These are phyloP conservation scores for Takifugu bimaculatus DNA, from an alignment of 2,113 vertebrate genomes.

Conservation along the genomic window DNA sequence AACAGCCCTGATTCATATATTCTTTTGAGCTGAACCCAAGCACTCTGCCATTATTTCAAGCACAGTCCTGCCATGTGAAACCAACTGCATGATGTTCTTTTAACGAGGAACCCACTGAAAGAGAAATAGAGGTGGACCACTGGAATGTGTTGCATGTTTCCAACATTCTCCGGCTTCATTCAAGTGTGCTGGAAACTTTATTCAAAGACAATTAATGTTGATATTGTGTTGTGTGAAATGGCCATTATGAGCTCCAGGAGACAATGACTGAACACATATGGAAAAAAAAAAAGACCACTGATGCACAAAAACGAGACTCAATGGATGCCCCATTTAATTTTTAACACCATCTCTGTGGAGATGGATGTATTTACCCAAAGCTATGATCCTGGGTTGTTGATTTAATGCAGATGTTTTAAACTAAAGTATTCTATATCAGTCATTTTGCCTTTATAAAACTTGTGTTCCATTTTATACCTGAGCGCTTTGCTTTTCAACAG, in stretches of 20 bases:
- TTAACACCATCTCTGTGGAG: no score
- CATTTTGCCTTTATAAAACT: no score
- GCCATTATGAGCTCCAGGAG: not conserved
- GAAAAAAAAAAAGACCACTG: not conserved
- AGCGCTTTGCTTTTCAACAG: no score
- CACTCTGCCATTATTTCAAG: not conserved
- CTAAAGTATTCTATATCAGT: no score
- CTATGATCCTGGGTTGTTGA: no score
- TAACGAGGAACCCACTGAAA: not conserved
- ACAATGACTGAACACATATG: not conserved
- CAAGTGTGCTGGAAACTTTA: not conserved
- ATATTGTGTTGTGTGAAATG: not conserved
- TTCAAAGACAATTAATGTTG: not conserved
- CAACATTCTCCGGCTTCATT: not conserved
- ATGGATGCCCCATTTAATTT: no score
- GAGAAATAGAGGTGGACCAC: slow-evolving; percentile 2
- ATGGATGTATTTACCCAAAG: no score
- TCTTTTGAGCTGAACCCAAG: slow-evolving; percentile 3
- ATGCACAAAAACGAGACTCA: not conserved
- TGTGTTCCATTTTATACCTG: no score
- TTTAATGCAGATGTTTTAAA: no score
- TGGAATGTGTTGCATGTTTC: not conserved
- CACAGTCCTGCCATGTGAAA: not conserved
- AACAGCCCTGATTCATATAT: not conserved
- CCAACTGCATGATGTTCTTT: not conserved